These are phyloP conservation scores for Valencia hispanica DNA, from an alignment of 2,797 vertebrate genomes.

Conservation along the genomic window DNA sequence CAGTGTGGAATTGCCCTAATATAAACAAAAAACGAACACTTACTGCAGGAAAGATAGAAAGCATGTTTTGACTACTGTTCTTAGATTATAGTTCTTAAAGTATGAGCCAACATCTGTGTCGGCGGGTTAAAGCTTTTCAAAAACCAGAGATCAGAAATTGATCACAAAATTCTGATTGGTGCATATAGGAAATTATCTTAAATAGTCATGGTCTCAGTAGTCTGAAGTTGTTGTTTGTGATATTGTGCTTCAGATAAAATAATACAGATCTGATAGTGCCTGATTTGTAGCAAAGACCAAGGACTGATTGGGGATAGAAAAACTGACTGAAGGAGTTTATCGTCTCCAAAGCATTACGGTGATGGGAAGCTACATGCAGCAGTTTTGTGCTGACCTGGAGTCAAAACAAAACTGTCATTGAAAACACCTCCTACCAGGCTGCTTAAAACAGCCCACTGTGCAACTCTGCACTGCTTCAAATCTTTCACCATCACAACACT, in stretches of 20 bases:
- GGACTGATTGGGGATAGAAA: neutral
- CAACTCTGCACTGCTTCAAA: slow-evolving; percentile 4
- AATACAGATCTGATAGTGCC: neutral
- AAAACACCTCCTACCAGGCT: slow-evolving; percentile 9
- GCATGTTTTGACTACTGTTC: neutral
- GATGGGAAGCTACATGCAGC: slow-evolving; percentile 17
- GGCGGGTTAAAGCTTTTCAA: neutral
- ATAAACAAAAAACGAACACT: neutral
- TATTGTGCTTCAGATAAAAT: neutral
- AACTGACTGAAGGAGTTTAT: neutral
- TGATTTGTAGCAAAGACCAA: neutral
- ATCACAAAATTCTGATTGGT: neutral
- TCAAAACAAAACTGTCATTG: slow-evolving; percentile 24
- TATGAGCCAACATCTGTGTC: neutral
- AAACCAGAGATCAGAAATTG: neutral
- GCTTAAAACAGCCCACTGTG: slow-evolving; percentile 8
- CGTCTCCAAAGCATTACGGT: neutral
- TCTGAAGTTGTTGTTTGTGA: neutral
- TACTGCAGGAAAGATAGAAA: neutral
- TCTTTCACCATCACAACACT: neutral
- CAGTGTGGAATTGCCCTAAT: neutral
- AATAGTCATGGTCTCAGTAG: neutral
- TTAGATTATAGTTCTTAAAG: neutral
- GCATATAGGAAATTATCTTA: neutral
- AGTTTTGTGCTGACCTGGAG: slow-evolving; percentile 31